Conservation (phyloP, 2,797 vertebrate species). For the Lutjanus campechanus region DNA sequence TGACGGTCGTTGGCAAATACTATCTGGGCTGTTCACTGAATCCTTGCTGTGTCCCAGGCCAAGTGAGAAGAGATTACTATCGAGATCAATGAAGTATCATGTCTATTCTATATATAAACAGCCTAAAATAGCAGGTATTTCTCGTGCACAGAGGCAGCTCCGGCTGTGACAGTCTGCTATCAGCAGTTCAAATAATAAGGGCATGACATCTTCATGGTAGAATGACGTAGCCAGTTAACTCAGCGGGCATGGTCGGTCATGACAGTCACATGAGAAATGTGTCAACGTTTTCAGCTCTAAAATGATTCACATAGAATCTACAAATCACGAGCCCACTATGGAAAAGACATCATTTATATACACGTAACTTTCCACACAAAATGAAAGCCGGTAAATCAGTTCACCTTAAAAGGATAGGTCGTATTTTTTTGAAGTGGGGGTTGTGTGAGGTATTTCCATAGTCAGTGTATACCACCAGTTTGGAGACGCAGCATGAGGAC, state of each 20-base stretch:
- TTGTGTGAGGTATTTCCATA: too few species aligned
- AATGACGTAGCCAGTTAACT: slow-evolving; percentile 34
- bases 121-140: slow-evolving; percentile 6
- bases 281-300: neutral
- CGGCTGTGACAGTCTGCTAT: slow-evolving; percentile 1
- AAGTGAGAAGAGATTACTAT: neutral
- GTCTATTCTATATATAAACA: neutral
- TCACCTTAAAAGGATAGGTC: neutral
- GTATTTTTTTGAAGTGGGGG: too few species aligned
- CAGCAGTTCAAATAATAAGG: slow-evolving; percentile 30
- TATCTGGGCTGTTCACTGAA: neutral
- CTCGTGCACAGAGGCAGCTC: slow-evolving; percentile 1
- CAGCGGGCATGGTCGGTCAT: slow-evolving; percentile 35
- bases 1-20: neutral
- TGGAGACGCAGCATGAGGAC: too few species aligned
- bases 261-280: slow-evolving; percentile 58
- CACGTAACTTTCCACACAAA: slow-evolving; percentile 4
- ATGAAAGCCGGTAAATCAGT: neutral
- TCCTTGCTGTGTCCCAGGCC: neutral
- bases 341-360: neutral
- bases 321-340: neutral
- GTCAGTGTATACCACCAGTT: too few species aligned
- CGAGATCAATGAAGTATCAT: slow-evolving; percentile 14
- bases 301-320: slow-evolving; percentile 20
- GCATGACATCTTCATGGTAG: slow-evolving; percentile 41